Conservation (phyloP, 2,797 vertebrate species). For the Halcyon leucocephala region DNA sequence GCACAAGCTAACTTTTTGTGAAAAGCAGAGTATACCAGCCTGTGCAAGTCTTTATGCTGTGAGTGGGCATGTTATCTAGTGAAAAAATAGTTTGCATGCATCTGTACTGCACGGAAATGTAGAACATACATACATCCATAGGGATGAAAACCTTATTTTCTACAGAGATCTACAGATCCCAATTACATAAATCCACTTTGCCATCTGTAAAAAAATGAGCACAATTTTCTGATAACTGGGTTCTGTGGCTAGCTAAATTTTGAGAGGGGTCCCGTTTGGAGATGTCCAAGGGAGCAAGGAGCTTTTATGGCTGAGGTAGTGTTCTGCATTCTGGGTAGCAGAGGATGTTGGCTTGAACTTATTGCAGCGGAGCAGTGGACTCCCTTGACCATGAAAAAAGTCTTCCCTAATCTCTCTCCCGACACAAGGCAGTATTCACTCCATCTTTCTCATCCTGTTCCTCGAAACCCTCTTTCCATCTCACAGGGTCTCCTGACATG, state of each 20-base stretch:
- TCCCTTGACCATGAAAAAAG: not conserved
- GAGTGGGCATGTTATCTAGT: not conserved
- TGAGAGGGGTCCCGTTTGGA: not conserved
- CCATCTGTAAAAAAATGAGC: not conserved
- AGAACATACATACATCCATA: accelerated
- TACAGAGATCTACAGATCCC: not conserved
- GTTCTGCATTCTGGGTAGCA: not conserved
- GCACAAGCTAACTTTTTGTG: not conserved
- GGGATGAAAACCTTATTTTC: not conserved
- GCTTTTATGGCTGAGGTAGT: not conserved
- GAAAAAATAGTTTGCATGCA: not conserved
- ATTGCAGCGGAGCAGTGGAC: not conserved
- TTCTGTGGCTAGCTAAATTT: not conserved
- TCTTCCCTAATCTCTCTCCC: not conserved
- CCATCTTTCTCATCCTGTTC: not conserved
- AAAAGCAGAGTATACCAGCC: not conserved
- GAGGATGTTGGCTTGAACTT: not conserved
- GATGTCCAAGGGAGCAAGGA: not conserved
- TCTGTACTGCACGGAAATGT: not conserved
- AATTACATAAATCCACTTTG: not conserved
- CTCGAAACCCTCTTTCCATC: not conserved
- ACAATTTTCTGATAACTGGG: not conserved
- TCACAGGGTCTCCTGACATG: not conserved
- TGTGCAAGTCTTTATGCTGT: not conserved
- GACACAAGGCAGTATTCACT: not conserved